Evolutionary conservation across 2,113 vertebrate genomes (phyloP), one percentile per base, ranked within the genome.

Genomic region (Triplophysa rosa): DNA sequence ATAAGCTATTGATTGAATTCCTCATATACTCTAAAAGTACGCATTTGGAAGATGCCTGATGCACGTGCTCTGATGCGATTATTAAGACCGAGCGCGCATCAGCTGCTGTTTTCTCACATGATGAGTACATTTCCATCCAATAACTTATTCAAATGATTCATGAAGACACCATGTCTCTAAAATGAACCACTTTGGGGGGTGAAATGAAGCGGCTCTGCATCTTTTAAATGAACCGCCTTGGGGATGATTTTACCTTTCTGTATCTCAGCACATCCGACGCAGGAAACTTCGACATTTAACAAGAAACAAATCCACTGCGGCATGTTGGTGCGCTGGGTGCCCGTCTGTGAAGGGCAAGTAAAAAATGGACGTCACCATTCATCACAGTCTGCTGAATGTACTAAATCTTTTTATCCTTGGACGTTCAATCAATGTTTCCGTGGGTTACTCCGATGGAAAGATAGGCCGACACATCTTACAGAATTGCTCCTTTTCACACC

Each of bases 361-460:
- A 70, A 82, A 78, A 69, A 69, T 49, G 66, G 66, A 77, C 59
- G 80, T 63, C 64, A 62, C 79, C 73, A 79, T 85, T 83, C 79
- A 85, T 79, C 80, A 81, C 75, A 79, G 75, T 80, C 26, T 68
- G 75, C 67, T 77, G n/a, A 80, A 66, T 75, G 82, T 79, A 81
- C 79, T 81, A 81, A 81, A 85, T 81, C 83, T 85, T 83, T 83
- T 85, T 78, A 83, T 83, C 84, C 82, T 83, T 67, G 79, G 79
- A 85, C 78, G 76, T 83, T 83, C 79, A 77, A 81, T 86, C 82
- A 86, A 82, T 82, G 84, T 82, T 84, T 82, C 66, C 58, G 66
- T 64, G 67, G 82, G 82, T 84, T 80, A 81, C 76, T 67, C 59
- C 72, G 67, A 81, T 79, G 70, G 71, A 77, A 77, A 80, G 79